phyloP scores from a whole-genome alignment of 1,140 invertebrate genomes.

The Cotesia vestalis region DNA sequence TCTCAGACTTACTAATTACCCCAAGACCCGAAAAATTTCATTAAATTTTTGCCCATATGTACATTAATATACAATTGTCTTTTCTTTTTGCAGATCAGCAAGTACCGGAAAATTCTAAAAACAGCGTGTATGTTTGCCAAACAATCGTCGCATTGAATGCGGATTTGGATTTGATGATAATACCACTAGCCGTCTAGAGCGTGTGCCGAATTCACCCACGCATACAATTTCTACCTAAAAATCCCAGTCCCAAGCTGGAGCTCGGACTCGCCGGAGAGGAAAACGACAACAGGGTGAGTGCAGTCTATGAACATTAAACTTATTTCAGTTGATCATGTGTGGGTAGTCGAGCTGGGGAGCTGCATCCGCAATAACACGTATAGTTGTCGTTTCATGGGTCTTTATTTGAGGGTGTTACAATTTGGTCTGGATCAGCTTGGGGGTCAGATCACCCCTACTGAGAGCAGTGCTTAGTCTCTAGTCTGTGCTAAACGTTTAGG shows the following conservation, averaged over 20 bases:
- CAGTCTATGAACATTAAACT: conserved; percentile 20
- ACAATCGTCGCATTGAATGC: conserved; percentile 38
- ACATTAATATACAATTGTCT: not conserved
- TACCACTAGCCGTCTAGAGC: not conserved
- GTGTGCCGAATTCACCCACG: conserved; percentile 33
- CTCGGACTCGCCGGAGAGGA: not conserved
- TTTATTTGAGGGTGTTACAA: conserved; percentile 55
- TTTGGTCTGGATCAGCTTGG: conserved; percentile 34
- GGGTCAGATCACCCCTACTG: conserved; percentile 40
- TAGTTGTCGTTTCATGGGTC: conserved; percentile 56
- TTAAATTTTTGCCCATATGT: too few species aligned
- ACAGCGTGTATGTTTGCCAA: conserved; percentile 45
- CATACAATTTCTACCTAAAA: conserved; percentile 15
- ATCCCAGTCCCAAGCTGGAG: not conserved
- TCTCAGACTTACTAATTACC: too few species aligned
- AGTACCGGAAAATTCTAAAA: conserved; percentile 35
- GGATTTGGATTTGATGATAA: conserved; percentile 40
- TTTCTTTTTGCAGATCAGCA: conserved; percentile 11
- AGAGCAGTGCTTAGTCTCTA: not conserved
- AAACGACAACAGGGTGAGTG: conserved; percentile 12
- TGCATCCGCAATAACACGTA: conserved; percentile 43
- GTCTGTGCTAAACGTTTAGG: conserved; percentile 52
- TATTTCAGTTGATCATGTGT: not conserved
- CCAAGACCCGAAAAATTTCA: too few species aligned
- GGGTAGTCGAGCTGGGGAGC: not conserved